phyloP scores from a whole-genome alignment of 2,888 invertebrate species.

The Charanyca ferruginea region DNA sequence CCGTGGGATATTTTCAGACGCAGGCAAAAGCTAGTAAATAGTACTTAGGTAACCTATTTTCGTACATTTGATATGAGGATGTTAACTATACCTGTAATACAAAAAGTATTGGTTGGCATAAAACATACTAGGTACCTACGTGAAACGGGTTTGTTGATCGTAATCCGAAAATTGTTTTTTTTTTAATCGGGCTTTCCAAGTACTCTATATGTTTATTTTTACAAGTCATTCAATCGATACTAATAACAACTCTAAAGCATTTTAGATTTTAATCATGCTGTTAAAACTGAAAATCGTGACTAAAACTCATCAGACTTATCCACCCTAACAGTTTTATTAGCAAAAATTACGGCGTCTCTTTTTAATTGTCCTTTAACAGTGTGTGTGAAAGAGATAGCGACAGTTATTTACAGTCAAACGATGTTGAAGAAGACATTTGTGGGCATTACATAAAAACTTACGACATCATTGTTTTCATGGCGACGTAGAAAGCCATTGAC shows the following conservation, averaged over 20 bases:
- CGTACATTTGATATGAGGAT: no score
- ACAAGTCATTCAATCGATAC: not conserved
- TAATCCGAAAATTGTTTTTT: no score
- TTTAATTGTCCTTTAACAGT: slow-evolving; percentile 45
- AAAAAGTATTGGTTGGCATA: no score
- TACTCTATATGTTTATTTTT: not conserved
- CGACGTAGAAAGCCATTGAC: slow-evolving; percentile 52
- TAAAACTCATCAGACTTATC: slow-evolving; percentile 26
- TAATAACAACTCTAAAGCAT: not conserved
- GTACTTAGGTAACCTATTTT: no score
- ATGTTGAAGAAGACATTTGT: slow-evolving; percentile 59
- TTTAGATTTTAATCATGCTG: not conserved
- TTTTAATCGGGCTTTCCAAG: no score
- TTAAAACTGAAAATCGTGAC: slow-evolving; percentile 22
- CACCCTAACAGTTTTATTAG: slow-evolving; percentile 50
- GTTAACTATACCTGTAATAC: no score
- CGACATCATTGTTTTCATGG: slow-evolving; percentile 58
- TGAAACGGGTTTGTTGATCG: no score
- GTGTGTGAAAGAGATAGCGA: slow-evolving; percentile 35
- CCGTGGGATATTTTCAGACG: no score
- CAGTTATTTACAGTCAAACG: slow-evolving; percentile 43
- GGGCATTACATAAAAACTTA: slow-evolving; percentile 59
- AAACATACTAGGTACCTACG: no score
- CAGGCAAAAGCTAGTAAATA: no score
- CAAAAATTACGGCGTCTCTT: slow-evolving; percentile 48